A percentile compares a stretch with the other conserved stretches of the same genome.
These are phyloP conservation scores for Parnassius apollo DNA, from an alignment of 2,888 invertebrate genomes.

Conservation along the genomic window DNA sequence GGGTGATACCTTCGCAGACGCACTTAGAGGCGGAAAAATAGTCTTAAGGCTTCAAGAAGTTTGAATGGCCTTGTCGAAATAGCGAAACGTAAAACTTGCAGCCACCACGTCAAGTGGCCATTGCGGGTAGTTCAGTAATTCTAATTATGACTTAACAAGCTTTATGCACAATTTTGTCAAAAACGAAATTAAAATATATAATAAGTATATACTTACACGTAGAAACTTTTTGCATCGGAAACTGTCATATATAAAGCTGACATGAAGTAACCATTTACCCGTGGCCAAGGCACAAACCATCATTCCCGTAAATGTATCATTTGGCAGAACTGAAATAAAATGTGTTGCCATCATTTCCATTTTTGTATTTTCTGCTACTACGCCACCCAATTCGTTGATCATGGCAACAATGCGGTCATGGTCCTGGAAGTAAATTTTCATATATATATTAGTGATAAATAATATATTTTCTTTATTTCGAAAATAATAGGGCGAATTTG, in stretches of 20 bases:
- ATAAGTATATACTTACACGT: constrained; percentile 44
- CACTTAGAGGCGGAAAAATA: too few relatives aligned
- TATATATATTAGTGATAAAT: too few relatives aligned
- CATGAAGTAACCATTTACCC: constrained; percentile 70
- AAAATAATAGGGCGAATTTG: too few relatives aligned
- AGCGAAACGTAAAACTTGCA: too few relatives aligned
- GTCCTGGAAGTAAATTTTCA: constrained; percentile 46
- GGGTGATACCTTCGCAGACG: too few relatives aligned
- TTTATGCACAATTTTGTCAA: constrained; percentile 3
- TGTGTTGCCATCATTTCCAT: constrained; percentile 77
- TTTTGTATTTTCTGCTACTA: constrained; percentile 73
- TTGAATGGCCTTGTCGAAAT: too few relatives aligned
- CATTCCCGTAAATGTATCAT: constrained; percentile 72
- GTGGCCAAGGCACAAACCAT: constrained; percentile 74
- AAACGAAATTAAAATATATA: not conserved
- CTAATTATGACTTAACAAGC: too few relatives aligned
- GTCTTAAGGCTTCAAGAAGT: too few relatives aligned
- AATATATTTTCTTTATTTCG: too few relatives aligned
- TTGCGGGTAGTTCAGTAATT: too few relatives aligned
- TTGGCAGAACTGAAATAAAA: constrained; percentile 65
- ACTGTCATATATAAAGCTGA: constrained; percentile 71
- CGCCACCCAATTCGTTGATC: constrained; percentile 71
- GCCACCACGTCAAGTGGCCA: too few relatives aligned
- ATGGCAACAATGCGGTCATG: constrained; percentile 66
- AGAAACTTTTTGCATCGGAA: constrained; percentile 71